A percentile compares a stretch with the other conserved stretches of the same genome.
Conservation (phyloP, 2,797 vertebrate genomes). For the Urophycis tenuis region DNA sequence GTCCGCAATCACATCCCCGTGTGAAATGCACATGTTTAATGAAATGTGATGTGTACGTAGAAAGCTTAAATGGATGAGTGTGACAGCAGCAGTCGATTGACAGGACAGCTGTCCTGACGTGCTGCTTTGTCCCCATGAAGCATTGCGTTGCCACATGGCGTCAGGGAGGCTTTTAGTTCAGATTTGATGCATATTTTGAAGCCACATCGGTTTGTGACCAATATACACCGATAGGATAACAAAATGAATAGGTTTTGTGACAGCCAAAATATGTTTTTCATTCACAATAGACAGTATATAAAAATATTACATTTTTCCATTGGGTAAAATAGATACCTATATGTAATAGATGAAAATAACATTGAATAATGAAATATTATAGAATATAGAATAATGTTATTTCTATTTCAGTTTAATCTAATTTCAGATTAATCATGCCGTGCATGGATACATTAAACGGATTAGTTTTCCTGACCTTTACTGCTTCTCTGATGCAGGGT, state of each 20-base stretch:
- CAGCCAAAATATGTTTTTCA: background rate
- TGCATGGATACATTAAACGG: no score
- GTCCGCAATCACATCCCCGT: background rate
- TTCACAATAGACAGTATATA: no score
- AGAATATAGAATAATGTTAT: background rate
- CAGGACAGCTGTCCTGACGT: background rate
- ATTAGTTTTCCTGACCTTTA: no score
- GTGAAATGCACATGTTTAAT: background rate
- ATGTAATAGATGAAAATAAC: no score
- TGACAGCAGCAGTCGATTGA: background rate
- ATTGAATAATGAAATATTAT: no score
- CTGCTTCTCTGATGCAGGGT: no score
- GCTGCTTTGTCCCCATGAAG: background rate
- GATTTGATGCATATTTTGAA: background rate
- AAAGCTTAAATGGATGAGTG: background rate
- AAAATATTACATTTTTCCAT: no score
- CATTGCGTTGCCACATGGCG: background rate
- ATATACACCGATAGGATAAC: background rate
- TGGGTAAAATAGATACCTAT: no score
- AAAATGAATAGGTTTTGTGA: background rate
- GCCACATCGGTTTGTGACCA: background rate
- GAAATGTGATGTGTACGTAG: background rate
- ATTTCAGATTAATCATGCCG: no score
- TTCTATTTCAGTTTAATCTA: background rate
- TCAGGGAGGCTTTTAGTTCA: background rate